Evolutionary conservation across 2,888 invertebrate genomes (phyloP), one percentile per base, ranked within the genome.

Genomic region (Eutolmus rufibarbis): DNA sequence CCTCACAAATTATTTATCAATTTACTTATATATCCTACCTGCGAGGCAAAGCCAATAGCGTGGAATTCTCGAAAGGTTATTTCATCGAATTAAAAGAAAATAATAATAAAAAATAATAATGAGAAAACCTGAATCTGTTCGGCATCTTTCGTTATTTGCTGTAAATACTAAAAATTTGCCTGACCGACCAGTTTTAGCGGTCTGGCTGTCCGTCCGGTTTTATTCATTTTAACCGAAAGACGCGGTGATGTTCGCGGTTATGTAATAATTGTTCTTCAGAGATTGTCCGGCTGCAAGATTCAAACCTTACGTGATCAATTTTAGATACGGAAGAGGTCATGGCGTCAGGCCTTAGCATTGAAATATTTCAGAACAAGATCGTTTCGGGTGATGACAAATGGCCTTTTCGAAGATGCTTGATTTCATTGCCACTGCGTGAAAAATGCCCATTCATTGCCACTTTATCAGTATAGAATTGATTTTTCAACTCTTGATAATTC

Each of bases 41-140:
- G 23, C 12, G 23, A 12, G 66, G 66, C 7, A 66, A 19, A 28
- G 5, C n/a, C 4, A 66, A 23, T 9, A 66, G 66, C 8, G 28
- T 66, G 66, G 28, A 66, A 66, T 66, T 66, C 66, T 66, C 12
- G 28, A 66, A 66, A 66, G 66, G 66, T 66, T 66, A 23, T 66
- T 66, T 66, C 28, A 66, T 66, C 66, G 19, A 66, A 66, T 66
- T 66, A 66, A 66, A 5, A 16, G 56, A 56, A 56, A 56, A 37
- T 46, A 14, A 46, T 14, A 77, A 40, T n/a, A 40, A 16, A 19
- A 23, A 43, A 8, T 43, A 78, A 77, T 34, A 40, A 78, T 78
- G 23, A 78, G 46, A 78, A 78, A 79, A 79, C 79, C 79, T 46
- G 79, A 79, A 79, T 79, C 14, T 46, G 28, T 79, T 9, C 79